Conservation (phyloP, 2,113 vertebrate species). For the Corythornis madagascariensis region DNA sequence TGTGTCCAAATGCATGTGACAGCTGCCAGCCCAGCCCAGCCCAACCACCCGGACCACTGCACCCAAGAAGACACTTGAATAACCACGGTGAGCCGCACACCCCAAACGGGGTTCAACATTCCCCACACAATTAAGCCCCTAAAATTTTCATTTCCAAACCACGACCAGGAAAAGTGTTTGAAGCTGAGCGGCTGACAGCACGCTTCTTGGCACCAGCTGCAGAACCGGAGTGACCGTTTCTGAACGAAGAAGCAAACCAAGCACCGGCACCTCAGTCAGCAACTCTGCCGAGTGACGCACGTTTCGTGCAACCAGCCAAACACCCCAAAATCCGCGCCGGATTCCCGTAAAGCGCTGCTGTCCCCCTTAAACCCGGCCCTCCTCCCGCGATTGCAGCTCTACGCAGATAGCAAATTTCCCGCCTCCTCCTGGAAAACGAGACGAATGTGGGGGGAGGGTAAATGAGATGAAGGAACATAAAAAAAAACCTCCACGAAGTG, state of each 20-base stretch:
- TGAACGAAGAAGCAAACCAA: not conserved
- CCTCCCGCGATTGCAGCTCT: not conserved
- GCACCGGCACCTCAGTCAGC: not conserved
- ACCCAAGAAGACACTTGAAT: not conserved
- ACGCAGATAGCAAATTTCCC: not conserved
- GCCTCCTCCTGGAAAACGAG: slow-evolving; percentile 2
- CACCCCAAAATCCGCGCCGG: not conserved
- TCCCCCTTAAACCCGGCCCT: not conserved
- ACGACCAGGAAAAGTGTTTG: not conserved
- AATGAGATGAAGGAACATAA: not conserved
- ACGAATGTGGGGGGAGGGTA: not conserved
- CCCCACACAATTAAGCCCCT: no score
- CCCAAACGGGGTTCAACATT: accelerated
- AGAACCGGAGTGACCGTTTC: not conserved
- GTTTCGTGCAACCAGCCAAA: not conserved
- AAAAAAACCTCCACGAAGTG: not conserved
- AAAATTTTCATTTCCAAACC: no score
- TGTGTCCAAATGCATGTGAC: accelerated
- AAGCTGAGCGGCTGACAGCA: not conserved
- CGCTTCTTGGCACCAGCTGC: not conserved
- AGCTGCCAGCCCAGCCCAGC: not conserved
- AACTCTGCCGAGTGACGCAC: not conserved
- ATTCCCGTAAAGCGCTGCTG: not conserved
- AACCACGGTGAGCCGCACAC: accelerated
- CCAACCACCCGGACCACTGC: not conserved